Evolutionary conservation across 2,888 invertebrate species (phyloP).

Genomic region (Kryphioiulus occultus): DNA sequence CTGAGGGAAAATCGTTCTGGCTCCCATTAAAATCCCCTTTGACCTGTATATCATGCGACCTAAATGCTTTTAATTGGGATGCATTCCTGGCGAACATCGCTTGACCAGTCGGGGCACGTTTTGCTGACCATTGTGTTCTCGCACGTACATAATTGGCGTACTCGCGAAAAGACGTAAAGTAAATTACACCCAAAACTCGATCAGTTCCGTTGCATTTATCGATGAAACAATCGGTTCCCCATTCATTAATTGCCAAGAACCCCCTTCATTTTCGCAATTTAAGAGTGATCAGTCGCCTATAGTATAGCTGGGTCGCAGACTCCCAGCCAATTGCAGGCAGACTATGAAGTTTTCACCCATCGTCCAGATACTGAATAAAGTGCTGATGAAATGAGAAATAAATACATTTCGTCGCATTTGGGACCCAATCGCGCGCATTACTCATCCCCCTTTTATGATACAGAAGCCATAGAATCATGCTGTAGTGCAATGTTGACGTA

Average conservation of each 20-base stretch:
- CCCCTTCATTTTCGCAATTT: background rate
- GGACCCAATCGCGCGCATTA: background rate
- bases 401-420: background rate
- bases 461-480: background rate
- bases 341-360: background rate
- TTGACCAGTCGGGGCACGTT: constrained; percentile 40
- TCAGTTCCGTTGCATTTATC: constrained; percentile 36
- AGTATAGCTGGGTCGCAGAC: no score
- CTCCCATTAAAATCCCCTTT: constrained; percentile 38
- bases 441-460: background rate
- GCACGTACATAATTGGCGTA: constrained; percentile 29
- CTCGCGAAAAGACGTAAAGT: constrained; percentile 35
- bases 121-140: constrained; percentile 44
- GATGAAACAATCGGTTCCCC: constrained; percentile 32
- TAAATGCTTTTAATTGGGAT: constrained; percentile 47
- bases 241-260: background rate
- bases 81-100: background rate
- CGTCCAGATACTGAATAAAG: background rate
- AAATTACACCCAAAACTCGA: constrained; percentile 38
- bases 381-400: constrained; percentile 5
- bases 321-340: background rate
- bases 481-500: no score
- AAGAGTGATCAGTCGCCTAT: background rate
- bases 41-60: constrained; percentile 37
- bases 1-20: background rate